Conservation (phyloP, 2,797 vertebrate species). For the Coccyzus lansbergi region DNA sequence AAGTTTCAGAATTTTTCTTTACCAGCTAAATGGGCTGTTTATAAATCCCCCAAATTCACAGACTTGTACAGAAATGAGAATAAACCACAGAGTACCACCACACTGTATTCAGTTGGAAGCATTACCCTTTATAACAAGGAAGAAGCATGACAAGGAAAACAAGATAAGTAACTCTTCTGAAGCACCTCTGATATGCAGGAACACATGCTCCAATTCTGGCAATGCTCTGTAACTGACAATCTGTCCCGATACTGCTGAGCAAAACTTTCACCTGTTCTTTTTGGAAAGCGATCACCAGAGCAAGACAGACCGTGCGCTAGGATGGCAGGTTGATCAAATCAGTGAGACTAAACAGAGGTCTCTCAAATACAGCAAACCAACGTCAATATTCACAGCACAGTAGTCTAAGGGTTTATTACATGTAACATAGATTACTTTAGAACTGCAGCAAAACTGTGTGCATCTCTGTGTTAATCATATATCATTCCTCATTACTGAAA, state of each 20-base stretch:
- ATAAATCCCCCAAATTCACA: background rate
- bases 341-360: background rate
- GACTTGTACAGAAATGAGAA: background rate
- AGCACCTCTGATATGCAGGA: background rate
- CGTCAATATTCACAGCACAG: background rate
- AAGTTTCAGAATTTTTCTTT: background rate
- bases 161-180: background rate
- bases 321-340: background rate
- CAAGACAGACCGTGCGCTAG: background rate
- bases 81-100: background rate
- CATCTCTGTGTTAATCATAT: background rate
- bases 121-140: background rate
- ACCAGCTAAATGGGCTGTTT: background rate
- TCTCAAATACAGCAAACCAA: background rate
- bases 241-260: background rate
- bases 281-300: background rate
- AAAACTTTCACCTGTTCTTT: background rate
- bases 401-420: background rate
- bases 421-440: background rate
- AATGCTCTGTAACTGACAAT: background rate
- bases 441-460: background rate
- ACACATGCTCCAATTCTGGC: background rate
- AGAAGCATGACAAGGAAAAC: background rate
- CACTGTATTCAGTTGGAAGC: background rate
- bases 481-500: background rate